Evolutionary conservation across 2,888 invertebrate species (phyloP), one percentile per base, ranked within the genome.

Genomic region (Gnatocerus cornutus): DNA sequence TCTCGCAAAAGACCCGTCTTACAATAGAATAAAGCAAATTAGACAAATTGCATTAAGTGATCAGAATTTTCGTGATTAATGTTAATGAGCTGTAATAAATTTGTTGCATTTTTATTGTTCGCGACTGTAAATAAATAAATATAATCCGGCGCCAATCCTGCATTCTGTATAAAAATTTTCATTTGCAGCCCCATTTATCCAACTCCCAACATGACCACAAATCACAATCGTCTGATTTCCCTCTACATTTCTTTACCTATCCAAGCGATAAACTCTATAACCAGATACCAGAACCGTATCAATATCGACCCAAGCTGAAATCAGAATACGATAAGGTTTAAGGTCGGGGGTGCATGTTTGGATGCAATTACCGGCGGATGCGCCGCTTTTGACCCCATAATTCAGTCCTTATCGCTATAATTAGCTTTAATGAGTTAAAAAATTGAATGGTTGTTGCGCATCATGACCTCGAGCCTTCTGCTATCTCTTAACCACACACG

Each of bases 361-460:
- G 30, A 16, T 45, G 46, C 58, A 46, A 68, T 68, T 71, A 68
- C 50, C 58, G 48, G 33, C 63, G 65, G 69, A 69, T 69, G 61
- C 64, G 58, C 43, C 48, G 61, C 37, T 55, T 67, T 68, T 68
- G 69, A 66, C 66, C 70, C 59, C 61, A 68, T 70, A 71, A 69
- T 52, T 69, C 61, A 52, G 29, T 46, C 39, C 53, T 70, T 69
- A 73, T 71, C 68, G 14, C 52, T 37, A 43, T 68, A 76, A 76
- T 76, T 76, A 75, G 69, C 63, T 67, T 71, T 73, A 75, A 73
- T 74, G 73, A 72, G 63, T 69, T 66, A 73, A 73, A 73, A 71
- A 71, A 59, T 59, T 55, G 50, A 67, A 64, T 55, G 59, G 45
- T 46, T 62, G 62, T 62, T 62, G 69, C 43, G 56, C 55, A 53